A percentile compares a stretch with the other conserved stretches of the same genome.
phyloP scores from a whole-genome alignment of 2,797 vertebrate genomes.

The Rallus crepitans region DNA sequence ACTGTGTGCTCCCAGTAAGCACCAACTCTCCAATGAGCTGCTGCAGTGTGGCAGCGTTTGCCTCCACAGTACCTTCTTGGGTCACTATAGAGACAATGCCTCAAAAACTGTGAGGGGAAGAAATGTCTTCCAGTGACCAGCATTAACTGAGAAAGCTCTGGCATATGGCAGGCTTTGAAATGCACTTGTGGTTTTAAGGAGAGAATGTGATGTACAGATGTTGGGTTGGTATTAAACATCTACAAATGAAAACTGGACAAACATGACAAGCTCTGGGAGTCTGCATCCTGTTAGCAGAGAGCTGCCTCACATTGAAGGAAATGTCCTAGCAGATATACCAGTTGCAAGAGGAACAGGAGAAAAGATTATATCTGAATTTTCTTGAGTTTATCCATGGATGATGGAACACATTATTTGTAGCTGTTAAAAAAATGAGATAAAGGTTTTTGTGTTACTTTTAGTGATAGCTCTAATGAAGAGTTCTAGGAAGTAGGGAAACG shows the following conservation, averaged over 20 bases:
- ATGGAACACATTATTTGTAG: not conserved
- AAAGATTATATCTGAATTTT: not conserved
- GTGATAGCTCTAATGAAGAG: constrained; percentile 7
- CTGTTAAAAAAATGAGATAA: not conserved
- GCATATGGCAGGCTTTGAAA: not conserved
- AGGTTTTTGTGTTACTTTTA: not conserved
- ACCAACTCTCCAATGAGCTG: not conserved
- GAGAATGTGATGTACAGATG: constrained; percentile 19
- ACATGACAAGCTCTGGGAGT: not conserved
- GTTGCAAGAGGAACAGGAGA: not conserved
- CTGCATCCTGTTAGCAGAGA: not conserved
- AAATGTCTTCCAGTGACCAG: not conserved
- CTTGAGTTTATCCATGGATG: not conserved
- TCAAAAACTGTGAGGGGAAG: not conserved
- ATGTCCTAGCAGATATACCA: not conserved
- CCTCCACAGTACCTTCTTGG: not conserved
- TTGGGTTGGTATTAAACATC: not conserved
- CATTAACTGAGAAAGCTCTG: not conserved
- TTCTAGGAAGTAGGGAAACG: constrained; percentile 5
- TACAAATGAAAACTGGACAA: constrained; percentile 19
- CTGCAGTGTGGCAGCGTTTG: not conserved
- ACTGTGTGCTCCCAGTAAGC: not conserved
- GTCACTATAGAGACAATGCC: not conserved
- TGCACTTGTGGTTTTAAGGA: not conserved
- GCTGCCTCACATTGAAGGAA: not conserved